Percentiles rank a stretch among this genome's conserved stretches.
These are phyloP conservation scores for Carollia perspicillata DNA, from an alignment of 2,113 vertebrate genomes.

Conservation along the genomic window DNA sequence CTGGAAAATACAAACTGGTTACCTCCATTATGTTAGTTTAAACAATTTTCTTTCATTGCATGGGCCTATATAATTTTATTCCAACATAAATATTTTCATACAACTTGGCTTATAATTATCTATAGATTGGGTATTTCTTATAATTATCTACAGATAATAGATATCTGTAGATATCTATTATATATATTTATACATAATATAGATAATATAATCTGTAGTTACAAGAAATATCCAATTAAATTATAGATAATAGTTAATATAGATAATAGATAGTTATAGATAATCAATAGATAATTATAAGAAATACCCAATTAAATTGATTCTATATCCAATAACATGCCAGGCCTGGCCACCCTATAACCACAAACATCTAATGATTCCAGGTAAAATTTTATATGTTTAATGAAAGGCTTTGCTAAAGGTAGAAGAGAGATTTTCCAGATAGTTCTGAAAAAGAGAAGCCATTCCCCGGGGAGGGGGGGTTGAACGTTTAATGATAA, in stretches of 20 bases:
- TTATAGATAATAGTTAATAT: not conserved
- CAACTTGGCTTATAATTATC: not conserved
- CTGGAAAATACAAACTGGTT: not conserved
- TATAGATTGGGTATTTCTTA: too few relatives aligned
- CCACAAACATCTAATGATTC: not conserved
- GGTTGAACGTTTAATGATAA: not conserved
- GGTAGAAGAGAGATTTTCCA: not conserved
- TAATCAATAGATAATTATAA: not conserved
- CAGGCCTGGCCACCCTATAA: not conserved
- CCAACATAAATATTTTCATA: not conserved
- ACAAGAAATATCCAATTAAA: not conserved
- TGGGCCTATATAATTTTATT: not conserved
- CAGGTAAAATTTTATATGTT: not conserved
- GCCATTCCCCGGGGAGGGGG: fast-evolving
- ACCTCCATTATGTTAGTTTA: not conserved
- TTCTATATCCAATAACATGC: not conserved
- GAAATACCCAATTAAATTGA: not conserved
- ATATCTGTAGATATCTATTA: too few relatives aligned
- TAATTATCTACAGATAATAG: too few relatives aligned
- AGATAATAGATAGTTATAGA: too few relatives aligned
- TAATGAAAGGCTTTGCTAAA: not conserved
- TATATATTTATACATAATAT: too few relatives aligned
- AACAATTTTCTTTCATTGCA: not conserved
- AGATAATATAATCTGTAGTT: not conserved
- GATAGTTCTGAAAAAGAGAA: not conserved